These are phyloP conservation scores for Hydrocynus forskahlii DNA, from an alignment of 2,797 vertebrate species.

Conservation along the genomic window DNA sequence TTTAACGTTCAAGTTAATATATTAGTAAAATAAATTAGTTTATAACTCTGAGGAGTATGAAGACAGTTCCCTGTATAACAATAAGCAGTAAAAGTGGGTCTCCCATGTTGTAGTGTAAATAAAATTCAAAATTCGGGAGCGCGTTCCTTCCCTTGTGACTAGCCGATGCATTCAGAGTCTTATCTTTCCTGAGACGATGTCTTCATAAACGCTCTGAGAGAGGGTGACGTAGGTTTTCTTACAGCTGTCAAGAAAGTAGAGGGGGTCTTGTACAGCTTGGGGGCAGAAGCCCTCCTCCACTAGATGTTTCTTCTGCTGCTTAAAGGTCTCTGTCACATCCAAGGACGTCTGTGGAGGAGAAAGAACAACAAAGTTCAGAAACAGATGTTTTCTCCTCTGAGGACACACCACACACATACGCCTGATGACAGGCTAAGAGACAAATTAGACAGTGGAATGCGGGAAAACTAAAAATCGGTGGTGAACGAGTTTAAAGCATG, in stretches of 20 bases:
- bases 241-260: constrained; percentile 80
- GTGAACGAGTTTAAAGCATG: background rate
- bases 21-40: constrained; percentile 17
- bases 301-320: constrained; percentile 86
- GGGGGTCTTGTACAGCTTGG: constrained; percentile 59
- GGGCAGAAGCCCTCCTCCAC: constrained; percentile 84
- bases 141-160: background rate
- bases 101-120: background rate
- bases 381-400: background rate
- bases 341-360: constrained; percentile 72
- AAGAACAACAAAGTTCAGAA: constrained; percentile 29
- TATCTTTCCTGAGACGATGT: constrained; percentile 75
- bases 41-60: constrained; percentile 1
- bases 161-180: constrained; percentile 68
- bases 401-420: background rate
- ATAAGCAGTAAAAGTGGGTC: background rate
- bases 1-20: constrained; percentile 27
- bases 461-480: background rate
- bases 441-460: background rate
- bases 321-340: constrained; percentile 88
- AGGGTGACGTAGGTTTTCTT: constrained; percentile 76
- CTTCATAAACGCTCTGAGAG: constrained; percentile 64
- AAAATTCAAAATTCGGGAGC: background rate
- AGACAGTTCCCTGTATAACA: background rate
- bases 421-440: background rate